These are phyloP conservation scores for Heliconius ethilla DNA, from an alignment of 2,888 invertebrate genomes.

Conservation along the genomic window DNA sequence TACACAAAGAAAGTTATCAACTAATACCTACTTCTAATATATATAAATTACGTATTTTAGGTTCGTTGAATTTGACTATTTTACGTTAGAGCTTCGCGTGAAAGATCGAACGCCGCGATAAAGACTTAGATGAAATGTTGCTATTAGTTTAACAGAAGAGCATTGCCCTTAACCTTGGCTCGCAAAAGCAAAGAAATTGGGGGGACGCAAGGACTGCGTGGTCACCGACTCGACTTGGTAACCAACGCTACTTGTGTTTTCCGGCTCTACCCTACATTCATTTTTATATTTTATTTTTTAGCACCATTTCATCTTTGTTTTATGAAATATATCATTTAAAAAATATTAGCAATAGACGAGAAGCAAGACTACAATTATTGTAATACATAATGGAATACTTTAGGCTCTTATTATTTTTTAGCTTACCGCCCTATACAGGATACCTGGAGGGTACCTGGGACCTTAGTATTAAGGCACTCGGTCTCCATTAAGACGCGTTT, in stretches of 20 bases:
- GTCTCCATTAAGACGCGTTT: no score
- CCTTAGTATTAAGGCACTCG: no score
- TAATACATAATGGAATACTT: no score
- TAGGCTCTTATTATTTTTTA: no score
- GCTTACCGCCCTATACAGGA: no score
- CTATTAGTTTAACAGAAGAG: slow-evolving; percentile 46
- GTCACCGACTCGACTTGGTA: slow-evolving; percentile 52
- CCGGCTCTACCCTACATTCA: slow-evolving; percentile 32
- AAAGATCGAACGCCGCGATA: slow-evolving; percentile 33
- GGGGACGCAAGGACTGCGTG: slow-evolving; percentile 29
- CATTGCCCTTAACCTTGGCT: slow-evolving; percentile 66
- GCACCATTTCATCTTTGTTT: no score
- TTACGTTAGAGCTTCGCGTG: slow-evolving; percentile 32
- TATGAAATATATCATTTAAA: no score
- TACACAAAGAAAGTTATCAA: background rate
- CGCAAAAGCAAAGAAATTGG: slow-evolving; percentile 38
- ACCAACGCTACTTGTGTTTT: slow-evolving; percentile 57
- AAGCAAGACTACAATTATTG: no score
- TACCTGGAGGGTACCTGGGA: no score
- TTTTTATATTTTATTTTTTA: no score
- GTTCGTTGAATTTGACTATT: background rate
- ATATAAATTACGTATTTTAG: background rate
- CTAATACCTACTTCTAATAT: background rate
- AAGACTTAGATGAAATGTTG: slow-evolving; percentile 29
- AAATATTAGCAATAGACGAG: no score